Evolutionary conservation across 2,113 vertebrate genomes (phyloP).

Genomic region (Pelvicachromis taeniatus): DNA sequence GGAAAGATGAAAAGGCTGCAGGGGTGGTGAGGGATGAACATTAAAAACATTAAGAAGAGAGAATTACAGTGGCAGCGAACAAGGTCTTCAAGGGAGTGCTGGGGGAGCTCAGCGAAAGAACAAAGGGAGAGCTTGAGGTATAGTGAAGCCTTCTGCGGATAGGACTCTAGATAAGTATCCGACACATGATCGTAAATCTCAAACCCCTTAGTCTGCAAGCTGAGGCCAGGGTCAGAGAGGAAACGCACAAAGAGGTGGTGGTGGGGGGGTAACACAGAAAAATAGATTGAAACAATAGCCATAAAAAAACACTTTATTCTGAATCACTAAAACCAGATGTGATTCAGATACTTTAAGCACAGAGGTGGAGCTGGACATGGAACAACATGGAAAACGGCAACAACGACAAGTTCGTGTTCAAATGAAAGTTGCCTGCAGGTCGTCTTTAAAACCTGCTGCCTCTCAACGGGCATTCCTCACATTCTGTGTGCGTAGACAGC

Average conservation of each 20-base stretch:
- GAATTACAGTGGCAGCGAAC: conserved; percentile 61
- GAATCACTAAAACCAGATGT: conserved; percentile 41
- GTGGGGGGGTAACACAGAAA: conserved; percentile 29
- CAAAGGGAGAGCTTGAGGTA: conserved; percentile 53
- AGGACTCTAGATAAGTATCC: conserved; percentile 45
- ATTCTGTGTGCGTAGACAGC: conserved; percentile 20
- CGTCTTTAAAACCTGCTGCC: conserved; percentile 15
- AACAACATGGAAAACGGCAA: conserved; percentile 24
- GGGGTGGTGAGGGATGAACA: conserved; percentile 48
- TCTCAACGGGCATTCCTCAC: conserved; percentile 29
- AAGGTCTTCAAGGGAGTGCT: conserved; percentile 57
- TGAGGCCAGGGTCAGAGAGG: conserved; percentile 48
- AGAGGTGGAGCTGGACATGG: neutral
- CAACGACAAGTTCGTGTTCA: conserved; percentile 26
- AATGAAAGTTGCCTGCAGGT: conserved; percentile 28
- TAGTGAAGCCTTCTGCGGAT: conserved; percentile 34
- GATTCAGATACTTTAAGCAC: neutral
- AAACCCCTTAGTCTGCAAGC: conserved; percentile 32
- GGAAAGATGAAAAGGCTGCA: conserved; percentile 64
- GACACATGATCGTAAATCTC: conserved; percentile 58
- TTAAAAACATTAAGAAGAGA: conserved; percentile 63
- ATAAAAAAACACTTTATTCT: conserved; percentile 5
- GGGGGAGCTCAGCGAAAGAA: conserved; percentile 30
- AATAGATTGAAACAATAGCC: conserved; percentile 36
- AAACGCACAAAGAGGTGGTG: conserved; percentile 18